Evolutionary conservation across 2,797 vertebrate species (phyloP).

Genomic region (Eremophila alpestris): DNA sequence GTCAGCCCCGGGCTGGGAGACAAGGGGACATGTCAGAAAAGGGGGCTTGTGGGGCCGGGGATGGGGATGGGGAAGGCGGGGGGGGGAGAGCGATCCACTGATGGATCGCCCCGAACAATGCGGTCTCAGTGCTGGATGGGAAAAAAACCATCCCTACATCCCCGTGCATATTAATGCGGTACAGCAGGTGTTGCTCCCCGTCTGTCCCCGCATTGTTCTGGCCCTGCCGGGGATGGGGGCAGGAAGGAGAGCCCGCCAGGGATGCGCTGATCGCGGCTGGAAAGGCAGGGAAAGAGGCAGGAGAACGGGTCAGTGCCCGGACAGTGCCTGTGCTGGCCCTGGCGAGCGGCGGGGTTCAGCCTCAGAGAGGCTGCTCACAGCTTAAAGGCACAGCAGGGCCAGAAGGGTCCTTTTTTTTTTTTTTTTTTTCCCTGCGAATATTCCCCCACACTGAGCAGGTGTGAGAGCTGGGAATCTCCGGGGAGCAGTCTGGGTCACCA

Average conservation of each 20-base stretch:
- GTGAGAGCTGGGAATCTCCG: background rate
- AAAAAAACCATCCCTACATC: slow-evolving; percentile 32
- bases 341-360: background rate
- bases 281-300: background rate
- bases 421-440: background rate
- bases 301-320: background rate
- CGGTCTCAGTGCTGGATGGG: slow-evolving; percentile 66
- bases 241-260: background rate
- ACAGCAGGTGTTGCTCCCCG: slow-evolving; percentile 77
- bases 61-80: background rate
- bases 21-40: slow-evolving; percentile 65
- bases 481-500: background rate
- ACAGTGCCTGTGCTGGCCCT: background rate
- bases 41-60: slow-evolving; percentile 46
- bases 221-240: slow-evolving; percentile 9
- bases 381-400: background rate
- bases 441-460: background rate
- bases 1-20: slow-evolving; percentile 67
- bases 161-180: slow-evolving; percentile 75
- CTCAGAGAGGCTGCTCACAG: background rate
- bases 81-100: slow-evolving; percentile 31
- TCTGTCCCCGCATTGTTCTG: slow-evolving; percentile 69
- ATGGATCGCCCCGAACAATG: slow-evolving; percentile 70
- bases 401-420: background rate
- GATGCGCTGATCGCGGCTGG: background rate